Base-by-base conservation (phyloP, 2,888 invertebrate genomes). In the Cecidostiba fungosa region DNA sequence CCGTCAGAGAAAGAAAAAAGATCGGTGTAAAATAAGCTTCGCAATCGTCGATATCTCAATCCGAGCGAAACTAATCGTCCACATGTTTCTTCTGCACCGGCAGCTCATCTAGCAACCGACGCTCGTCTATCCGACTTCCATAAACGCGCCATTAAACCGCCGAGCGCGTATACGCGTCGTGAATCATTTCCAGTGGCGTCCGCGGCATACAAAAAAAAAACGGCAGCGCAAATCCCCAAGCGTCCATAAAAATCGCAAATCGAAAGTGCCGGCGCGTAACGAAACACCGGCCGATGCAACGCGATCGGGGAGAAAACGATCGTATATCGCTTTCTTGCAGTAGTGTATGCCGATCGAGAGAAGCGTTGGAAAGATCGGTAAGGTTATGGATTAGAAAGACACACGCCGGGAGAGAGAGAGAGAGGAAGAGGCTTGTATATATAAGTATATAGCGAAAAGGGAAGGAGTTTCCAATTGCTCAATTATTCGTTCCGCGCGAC, bases 401-500 rank as follows among this genome's bases (percentile, higher is more conserved):
- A 47, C 23, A 23, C 19, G n/a, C n/a, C n/a, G 10, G 6, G 23
- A 54, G 19, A 54, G n/a, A 4, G 6, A 54, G 54, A 54, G 54
- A n/a, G n/a, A 50, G 16, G 50, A 50, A 50, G 50, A 50, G 54
- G 19, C 5, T 54, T 16, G 19, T 6, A 19, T 19, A n/a, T 43
- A 3, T 32, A 3, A 3, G 32, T 50, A 50, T 12, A 59, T 1
- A 23, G 54, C 8, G n/a, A 59, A n/a, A 59, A n/a, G 66, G 26
- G 66, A 66, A 29, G 66, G n/a, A 26, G 66, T 66, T 26, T 59
- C 23, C 79, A 39, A 82, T 85, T 69, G 79, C 78, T 86, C 77
- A 79, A 86, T 86, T 86, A 86, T 83, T 79, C 83, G 70, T 80
- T 47, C 26, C 83, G 77, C 82, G 78, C 39, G 36, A 73, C 23